A percentile compares a stretch with the other conserved stretches of the same genome.
Conservation (phyloP, 1,140 invertebrate species). For the Zaprionus davidi region DNA sequence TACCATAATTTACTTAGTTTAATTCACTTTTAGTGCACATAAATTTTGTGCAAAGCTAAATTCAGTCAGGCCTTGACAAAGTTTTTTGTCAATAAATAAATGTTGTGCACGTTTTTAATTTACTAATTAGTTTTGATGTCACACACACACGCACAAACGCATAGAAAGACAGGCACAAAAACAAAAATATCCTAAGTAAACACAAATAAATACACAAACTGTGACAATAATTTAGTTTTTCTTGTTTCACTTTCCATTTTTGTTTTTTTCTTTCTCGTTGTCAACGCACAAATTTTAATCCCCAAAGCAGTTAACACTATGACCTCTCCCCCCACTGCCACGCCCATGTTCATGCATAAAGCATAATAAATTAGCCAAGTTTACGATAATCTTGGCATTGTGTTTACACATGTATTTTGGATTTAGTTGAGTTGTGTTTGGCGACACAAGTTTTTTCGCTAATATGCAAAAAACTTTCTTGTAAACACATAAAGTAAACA, state of each 20-base stretch:
- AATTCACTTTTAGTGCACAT: constrained; percentile 11
- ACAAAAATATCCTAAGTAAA: constrained; percentile 24
- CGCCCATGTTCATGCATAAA: constrained; percentile 34
- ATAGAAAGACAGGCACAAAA: constrained; percentile 33
- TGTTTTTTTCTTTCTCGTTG: constrained; percentile 8
- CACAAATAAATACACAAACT: constrained; percentile 10
- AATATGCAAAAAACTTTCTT: constrained; percentile 10
- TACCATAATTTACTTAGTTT: constrained; percentile 1
- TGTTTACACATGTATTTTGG: constrained; percentile 54
- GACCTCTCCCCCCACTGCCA: neutral
- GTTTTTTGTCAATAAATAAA: constrained; percentile 21
- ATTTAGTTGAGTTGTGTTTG: constrained; percentile 39
- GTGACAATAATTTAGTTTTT: constrained; percentile 16
- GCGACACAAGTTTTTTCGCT: constrained; percentile 11
- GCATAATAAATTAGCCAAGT: constrained; percentile 50
- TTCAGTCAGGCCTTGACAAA: neutral
- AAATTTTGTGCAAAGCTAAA: neutral
- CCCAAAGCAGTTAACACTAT: constrained; percentile 27
- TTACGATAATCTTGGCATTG: constrained; percentile 47
- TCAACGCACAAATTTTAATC: constrained; percentile 46
- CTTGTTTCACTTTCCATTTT: constrained; percentile 22
- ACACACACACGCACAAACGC: neutral
- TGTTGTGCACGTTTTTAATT: constrained; percentile 38
- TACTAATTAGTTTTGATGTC: constrained; percentile 41
- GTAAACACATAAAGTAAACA: constrained; percentile 9